Percentiles rank a stretch among this genome's conserved stretches.
Conservation (phyloP, 2,888 invertebrate species). For the Cheilosia impressa region DNA sequence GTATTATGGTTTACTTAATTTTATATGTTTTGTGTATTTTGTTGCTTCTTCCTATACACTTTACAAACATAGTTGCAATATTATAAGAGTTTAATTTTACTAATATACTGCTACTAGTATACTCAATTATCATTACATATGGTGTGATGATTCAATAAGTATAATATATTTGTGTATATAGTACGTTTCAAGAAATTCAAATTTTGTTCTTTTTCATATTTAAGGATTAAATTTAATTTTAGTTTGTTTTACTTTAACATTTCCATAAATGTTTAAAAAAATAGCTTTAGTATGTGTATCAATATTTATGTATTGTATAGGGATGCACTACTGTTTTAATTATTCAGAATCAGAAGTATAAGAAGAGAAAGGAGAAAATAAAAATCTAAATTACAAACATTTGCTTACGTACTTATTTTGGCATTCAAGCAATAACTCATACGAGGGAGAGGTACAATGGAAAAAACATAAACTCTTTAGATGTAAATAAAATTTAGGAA, state of each 20-base stretch:
- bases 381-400: slow-evolving; percentile 27
- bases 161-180: slow-evolving; percentile 42
- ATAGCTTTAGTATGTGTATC: slow-evolving; percentile 44
- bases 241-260: slow-evolving; percentile 28
- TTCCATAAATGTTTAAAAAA: slow-evolving; percentile 53
- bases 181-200: slow-evolving; percentile 44
- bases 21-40: slow-evolving; percentile 52
- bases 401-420: slow-evolving; percentile 23
- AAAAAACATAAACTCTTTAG: slow-evolving; percentile 11
- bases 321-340: slow-evolving; percentile 32
- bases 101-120: slow-evolving; percentile 56
- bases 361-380: slow-evolving; percentile 15
- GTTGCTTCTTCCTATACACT: slow-evolving; percentile 39
- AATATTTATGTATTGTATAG: slow-evolving; percentile 29
- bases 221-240: slow-evolving; percentile 10
- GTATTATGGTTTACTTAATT: slow-evolving; percentile 56
- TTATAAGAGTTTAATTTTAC: slow-evolving; percentile 40
- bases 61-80: slow-evolving; percentile 57
- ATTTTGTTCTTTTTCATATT: slow-evolving; percentile 18
- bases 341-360: slow-evolving; percentile 21
- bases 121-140: slow-evolving; percentile 46
- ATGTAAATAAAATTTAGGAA: slow-evolving; percentile 54
- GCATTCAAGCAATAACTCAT: slow-evolving; percentile 31
- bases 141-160: slow-evolving; percentile 54
- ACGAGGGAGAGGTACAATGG: background rate